phyloP scores from a whole-genome alignment of 2,888 invertebrate species.

The Beris morrisii region DNA sequence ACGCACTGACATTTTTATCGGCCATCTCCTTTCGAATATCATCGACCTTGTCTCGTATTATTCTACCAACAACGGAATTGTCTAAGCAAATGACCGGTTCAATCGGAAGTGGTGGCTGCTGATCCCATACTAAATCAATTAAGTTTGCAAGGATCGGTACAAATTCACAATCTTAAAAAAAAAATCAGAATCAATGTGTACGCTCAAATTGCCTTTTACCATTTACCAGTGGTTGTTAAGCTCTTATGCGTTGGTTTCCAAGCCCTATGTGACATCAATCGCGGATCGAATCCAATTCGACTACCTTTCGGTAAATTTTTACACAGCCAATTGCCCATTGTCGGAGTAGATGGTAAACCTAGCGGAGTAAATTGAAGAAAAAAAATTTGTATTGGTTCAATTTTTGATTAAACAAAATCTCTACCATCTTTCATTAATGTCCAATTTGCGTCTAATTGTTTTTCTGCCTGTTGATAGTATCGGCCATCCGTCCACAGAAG shows the following conservation, averaged over 20 bases:
- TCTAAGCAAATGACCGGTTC: slow-evolving; percentile 60
- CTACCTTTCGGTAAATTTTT: slow-evolving; percentile 64
- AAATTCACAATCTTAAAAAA: slow-evolving; percentile 60
- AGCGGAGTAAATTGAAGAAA: neutral
- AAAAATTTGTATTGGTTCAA: neutral
- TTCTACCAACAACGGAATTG: slow-evolving; percentile 61
- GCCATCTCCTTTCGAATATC: slow-evolving; percentile 66
- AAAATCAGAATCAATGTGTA: neutral
- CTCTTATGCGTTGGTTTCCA: slow-evolving; percentile 57
- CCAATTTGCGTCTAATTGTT: slow-evolving; percentile 83
- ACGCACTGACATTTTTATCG: slow-evolving; percentile 63
- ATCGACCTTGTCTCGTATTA: slow-evolving; percentile 67
- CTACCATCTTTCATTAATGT: slow-evolving; percentile 83
- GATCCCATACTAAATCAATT: slow-evolving; percentile 72
- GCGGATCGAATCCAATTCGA: slow-evolving; percentile 72
- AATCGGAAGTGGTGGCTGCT: slow-evolving; percentile 60
- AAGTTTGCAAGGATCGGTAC: slow-evolving; percentile 70
- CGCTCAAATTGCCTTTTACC: neutral
- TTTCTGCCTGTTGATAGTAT: slow-evolving; percentile 87
- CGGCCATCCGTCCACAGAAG: slow-evolving; percentile 98
- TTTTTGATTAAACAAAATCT: neutral
- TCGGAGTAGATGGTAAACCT: slow-evolving; percentile 57
- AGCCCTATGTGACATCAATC: slow-evolving; percentile 62
- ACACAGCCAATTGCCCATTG: slow-evolving; percentile 66
- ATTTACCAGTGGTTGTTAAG: slow-evolving; percentile 15